These are phyloP conservation scores for Chironomus riparius DNA, from an alignment of 2,888 invertebrate genomes.

Conservation along the genomic window DNA sequence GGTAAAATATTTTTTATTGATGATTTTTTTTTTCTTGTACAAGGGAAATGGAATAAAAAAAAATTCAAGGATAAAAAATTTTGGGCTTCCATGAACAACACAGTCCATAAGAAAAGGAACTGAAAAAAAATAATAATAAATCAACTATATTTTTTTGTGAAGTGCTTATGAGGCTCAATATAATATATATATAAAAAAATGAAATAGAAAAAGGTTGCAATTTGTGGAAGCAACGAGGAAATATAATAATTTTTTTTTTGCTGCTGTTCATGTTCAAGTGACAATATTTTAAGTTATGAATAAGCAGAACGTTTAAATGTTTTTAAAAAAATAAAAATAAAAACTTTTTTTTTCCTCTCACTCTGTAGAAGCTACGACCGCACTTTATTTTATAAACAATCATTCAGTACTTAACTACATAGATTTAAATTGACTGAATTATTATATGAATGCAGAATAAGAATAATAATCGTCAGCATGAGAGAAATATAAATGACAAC, in stretches of 20 bases:
- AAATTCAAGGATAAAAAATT: conserved; percentile 22
- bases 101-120: not conserved
- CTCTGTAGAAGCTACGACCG: not conserved
- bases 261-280: not conserved
- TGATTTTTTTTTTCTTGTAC: conserved; percentile 20
- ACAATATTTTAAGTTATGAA: not conserved
- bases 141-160: not conserved
- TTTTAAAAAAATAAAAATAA: not conserved
- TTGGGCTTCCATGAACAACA: not conserved
- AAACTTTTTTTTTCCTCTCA: not conserved
- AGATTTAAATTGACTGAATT: not conserved
- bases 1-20: conserved; percentile 25
- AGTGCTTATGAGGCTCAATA: not conserved
- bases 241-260: not conserved
- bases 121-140: not conserved
- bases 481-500: not conserved
- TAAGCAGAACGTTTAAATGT: not conserved
- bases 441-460: not conserved
- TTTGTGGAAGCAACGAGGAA: not conserved
- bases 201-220: not conserved
- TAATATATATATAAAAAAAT: not conserved
- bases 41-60: conserved; percentile 21
- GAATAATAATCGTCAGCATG: not conserved
- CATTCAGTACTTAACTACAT: not conserved
- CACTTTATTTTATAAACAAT: conserved; percentile 25